These are phyloP conservation scores for Mastomys natalensis DNA, from an alignment of 2,113 vertebrate species.

Conservation along the genomic window DNA sequence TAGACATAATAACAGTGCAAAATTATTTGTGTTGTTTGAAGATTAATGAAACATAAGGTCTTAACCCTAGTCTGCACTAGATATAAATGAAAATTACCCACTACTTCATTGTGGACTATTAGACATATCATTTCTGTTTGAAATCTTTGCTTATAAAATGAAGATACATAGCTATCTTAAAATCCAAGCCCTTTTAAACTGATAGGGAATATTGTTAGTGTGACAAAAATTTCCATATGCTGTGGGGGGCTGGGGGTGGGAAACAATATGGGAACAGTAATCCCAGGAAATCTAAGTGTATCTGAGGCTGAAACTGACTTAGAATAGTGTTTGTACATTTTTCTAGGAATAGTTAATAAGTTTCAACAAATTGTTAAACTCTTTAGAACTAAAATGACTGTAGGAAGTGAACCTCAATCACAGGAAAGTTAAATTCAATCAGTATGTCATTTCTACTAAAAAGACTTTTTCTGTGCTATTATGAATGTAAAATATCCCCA, in stretches of 20 bases:
- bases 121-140: not conserved
- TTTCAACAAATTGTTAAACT: not conserved
- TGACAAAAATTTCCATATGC: not conserved
- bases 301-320: not conserved
- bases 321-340: not conserved
- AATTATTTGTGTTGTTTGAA: not conserved
- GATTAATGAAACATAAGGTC: not conserved
- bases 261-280: not conserved
- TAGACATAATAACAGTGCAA: not conserved
- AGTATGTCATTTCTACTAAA: not conserved
- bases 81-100: conserved; percentile 25
- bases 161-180: not conserved
- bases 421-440: not conserved
- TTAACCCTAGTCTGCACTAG: not conserved
- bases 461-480: not conserved
- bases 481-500: not conserved
- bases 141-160: not conserved
- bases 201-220: not conserved
- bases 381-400: not conserved
- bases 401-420: not conserved
- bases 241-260: accelerated
- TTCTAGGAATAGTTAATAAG: not conserved
- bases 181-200: not conserved
- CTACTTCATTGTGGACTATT: not conserved
- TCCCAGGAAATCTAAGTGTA: not conserved